Percentiles rank a stretch among this genome's conserved stretches.
Evolutionary conservation across 2,888 invertebrate species (phyloP).

Genomic region (Tridacna crocea): DNA sequence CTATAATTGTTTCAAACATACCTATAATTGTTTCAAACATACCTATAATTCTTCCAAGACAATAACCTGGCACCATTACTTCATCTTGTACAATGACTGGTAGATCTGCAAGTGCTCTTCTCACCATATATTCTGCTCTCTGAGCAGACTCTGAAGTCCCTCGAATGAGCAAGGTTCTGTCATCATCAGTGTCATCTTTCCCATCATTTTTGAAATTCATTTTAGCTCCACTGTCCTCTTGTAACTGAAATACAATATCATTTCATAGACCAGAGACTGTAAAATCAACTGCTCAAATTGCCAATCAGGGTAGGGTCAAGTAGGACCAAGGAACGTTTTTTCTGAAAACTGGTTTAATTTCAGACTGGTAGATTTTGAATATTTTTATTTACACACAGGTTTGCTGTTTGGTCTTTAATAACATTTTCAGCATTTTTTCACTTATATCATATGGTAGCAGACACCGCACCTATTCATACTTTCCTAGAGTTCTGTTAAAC

Average conservation of each 20-base stretch:
- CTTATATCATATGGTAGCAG: no score
- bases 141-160: slow-evolving; percentile 89
- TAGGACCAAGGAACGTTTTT: neutral
- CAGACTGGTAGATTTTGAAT: no score
- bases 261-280: neutral
- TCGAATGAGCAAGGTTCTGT: slow-evolving; percentile 89
- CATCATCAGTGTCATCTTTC: slow-evolving; percentile 84
- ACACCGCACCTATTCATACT: no score
- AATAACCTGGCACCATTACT: slow-evolving; percentile 88
- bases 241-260: slow-evolving; percentile 85
- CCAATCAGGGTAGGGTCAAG: neutral
- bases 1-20: slow-evolving; percentile 90
- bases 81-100: slow-evolving; percentile 89
- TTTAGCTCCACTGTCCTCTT: slow-evolving; percentile 89
- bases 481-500: no score
- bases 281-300: neutral
- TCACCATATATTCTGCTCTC: slow-evolving; percentile 89
- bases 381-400: no score
- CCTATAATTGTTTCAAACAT: slow-evolving; percentile 89
- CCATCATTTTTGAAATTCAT: slow-evolving; percentile 85
- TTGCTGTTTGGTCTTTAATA: no score
- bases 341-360: neutral
- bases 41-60: slow-evolving; percentile 90
- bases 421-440: no score
- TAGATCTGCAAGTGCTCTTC: slow-evolving; percentile 89